A percentile compares a stretch with the other conserved stretches of the same genome.
Evolutionary conservation across 2,888 invertebrate genomes (phyloP).

Genomic region (Eudemis profundana): DNA sequence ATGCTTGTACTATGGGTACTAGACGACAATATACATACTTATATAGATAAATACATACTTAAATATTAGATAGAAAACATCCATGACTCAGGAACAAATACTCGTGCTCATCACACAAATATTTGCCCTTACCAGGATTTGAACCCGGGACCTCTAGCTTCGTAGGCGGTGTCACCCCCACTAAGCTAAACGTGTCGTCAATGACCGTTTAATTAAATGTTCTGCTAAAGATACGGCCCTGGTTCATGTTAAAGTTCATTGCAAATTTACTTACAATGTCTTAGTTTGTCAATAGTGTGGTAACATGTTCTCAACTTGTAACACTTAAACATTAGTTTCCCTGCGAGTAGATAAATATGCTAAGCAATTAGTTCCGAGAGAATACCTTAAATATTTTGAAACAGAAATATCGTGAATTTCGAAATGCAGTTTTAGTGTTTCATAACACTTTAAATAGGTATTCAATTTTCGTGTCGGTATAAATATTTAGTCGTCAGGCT

Average conservation of each 20-base stretch:
- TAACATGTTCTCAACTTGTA: constrained; percentile 5
- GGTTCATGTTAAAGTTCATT: constrained; percentile 21
- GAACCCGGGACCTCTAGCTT: too few relatives aligned
- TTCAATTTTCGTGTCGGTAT: neutral
- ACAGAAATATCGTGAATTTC: constrained; percentile 10
- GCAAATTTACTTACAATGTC: constrained; percentile 21
- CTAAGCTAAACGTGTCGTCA: too few relatives aligned
- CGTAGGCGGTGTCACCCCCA: too few relatives aligned
- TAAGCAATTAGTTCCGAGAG: constrained; percentile 21
- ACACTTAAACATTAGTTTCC: constrained; percentile 24
- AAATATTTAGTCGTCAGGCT: neutral
- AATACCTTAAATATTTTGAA: constrained; percentile 15
- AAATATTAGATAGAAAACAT: too few relatives aligned
- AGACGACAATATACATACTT: too few relatives aligned
- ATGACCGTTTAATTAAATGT: neutral
- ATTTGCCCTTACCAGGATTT: too few relatives aligned
- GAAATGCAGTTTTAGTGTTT: neutral
- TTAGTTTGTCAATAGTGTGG: constrained; percentile 22
- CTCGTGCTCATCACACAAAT: too few relatives aligned
- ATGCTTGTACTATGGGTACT: too few relatives aligned
- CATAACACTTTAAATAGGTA: neutral
- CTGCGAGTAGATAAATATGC: constrained; percentile 14
- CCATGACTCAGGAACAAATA: too few relatives aligned
- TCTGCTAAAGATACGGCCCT: neutral
- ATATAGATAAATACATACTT: too few relatives aligned